Percentiles rank a stretch among this genome's conserved stretches.
Conservation (phyloP, 2,888 invertebrate genomes). For the Mesodorylaimus sp. region DNA sequence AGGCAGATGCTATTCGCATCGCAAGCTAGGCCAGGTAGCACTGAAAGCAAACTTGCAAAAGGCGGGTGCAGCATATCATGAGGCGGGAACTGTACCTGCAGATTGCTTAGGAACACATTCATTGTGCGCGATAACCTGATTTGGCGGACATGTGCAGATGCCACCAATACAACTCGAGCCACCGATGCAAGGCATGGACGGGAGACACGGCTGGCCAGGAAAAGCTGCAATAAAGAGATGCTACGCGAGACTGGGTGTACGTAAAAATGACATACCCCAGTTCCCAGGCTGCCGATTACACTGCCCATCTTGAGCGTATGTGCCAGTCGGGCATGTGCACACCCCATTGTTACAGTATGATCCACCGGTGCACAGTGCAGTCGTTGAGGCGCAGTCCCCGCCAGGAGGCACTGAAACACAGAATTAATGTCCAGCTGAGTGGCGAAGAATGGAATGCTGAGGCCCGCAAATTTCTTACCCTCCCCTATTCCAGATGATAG, state of each 20-base stretch:
- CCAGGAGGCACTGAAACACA: constrained; percentile 2
- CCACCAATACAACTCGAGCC: constrained; percentile 20
- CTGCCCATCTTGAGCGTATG: neutral
- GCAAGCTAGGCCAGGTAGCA: constrained; percentile 21
- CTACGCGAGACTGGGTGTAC: neutral
- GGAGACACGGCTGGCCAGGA: constrained; percentile 7
- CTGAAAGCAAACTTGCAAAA: constrained; percentile 15
- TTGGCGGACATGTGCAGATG: constrained; percentile 20
- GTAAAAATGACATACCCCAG: neutral
- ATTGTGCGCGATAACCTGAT: constrained; percentile 12
- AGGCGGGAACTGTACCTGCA: too few species aligned
- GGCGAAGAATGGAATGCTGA: neutral
- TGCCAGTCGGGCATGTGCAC: constrained; percentile 13
- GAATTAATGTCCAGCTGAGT: too few species aligned
- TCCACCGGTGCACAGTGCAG: constrained; percentile 5
- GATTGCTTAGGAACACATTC: neutral
- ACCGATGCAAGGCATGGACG: neutral
- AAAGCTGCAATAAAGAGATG: constrained; percentile 10
- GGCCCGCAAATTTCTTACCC: neutral
- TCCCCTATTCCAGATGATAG: neutral
- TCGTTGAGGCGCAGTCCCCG: neutral
- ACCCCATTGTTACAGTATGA: constrained; percentile 14
- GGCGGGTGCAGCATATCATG: too few species aligned
- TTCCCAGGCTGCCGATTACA: neutral
- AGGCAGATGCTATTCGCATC: constrained; percentile 19